Evolutionary conservation across 2,113 vertebrate species (phyloP).

Genomic region (Poeciliopsis occidentalis): DNA sequence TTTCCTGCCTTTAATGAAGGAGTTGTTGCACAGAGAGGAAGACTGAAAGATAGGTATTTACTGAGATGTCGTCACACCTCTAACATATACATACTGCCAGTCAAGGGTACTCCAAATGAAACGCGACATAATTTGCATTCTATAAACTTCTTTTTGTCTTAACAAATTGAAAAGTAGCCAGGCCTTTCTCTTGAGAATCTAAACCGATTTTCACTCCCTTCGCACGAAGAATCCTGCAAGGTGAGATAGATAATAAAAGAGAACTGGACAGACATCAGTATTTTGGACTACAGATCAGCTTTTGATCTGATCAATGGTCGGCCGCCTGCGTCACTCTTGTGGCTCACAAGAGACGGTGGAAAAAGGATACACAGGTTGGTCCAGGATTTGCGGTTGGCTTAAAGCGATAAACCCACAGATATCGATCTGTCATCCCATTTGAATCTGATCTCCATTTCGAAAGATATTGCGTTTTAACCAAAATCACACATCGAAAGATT

Average conservation of each 20-base stretch:
- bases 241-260: constrained; percentile 55
- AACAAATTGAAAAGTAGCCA: not conserved
- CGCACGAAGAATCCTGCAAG: constrained; percentile 14
- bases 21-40: not conserved
- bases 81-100: not conserved
- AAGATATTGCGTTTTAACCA: constrained; percentile 25
- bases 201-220: constrained; percentile 1
- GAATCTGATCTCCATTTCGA: constrained; percentile 30
- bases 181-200: constrained; percentile 6
- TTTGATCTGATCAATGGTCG: constrained; percentile 37
- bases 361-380: constrained; percentile 37
- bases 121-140: not conserved
- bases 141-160: constrained; percentile 10
- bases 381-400: constrained; percentile 51
- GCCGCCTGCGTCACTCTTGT: constrained; percentile 42
- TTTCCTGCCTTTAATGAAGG: too few relatives aligned
- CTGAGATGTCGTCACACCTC: not conserved
- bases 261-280: constrained; percentile 46
- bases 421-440: constrained; percentile 48
- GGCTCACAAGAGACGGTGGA: constrained; percentile 19
- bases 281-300: constrained; percentile 52
- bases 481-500: constrained; percentile 51
- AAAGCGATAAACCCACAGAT: constrained; percentile 38
- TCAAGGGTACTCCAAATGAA: not conserved
- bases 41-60: not conserved